Percentiles rank a stretch among this genome's conserved stretches.
phyloP scores from a whole-genome alignment of 2,888 invertebrate genomes.

The Kryphioiulus occultus region DNA sequence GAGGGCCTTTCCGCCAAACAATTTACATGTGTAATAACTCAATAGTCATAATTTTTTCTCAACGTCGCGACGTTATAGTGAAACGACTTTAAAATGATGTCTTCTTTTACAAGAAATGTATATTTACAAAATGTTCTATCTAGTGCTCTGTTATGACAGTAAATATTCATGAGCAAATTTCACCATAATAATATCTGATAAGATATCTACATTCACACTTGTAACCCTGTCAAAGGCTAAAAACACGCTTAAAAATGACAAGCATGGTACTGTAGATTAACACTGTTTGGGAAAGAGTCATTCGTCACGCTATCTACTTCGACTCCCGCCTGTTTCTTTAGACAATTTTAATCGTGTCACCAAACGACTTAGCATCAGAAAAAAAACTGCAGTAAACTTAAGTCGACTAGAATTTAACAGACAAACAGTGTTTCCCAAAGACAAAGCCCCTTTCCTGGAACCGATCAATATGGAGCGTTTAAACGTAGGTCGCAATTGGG shows the following conservation, averaged over 20 bases:
- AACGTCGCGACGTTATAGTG: too few species aligned
- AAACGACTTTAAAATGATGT: too few species aligned
- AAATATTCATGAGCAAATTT: too few species aligned
- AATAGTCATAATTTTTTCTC: too few species aligned
- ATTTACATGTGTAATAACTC: too few species aligned
- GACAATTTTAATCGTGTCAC: not conserved
- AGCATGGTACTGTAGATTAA: not conserved
- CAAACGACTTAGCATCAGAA: not conserved
- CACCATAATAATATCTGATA: too few species aligned
- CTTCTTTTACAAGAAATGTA: too few species aligned
- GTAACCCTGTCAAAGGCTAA: not conserved
- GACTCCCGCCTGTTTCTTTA: not conserved
- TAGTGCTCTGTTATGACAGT: too few species aligned
- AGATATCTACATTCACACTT: too few species aligned
- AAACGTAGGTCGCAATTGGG: not conserved
- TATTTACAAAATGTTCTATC: too few species aligned
- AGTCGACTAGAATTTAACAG: not conserved
- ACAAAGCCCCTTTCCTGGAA: not conserved
- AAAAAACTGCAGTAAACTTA: not conserved
- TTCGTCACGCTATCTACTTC: not conserved
- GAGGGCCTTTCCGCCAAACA: too few species aligned
- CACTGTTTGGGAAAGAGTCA: not conserved
- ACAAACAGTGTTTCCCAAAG: not conserved
- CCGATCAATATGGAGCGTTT: constrained; percentile 16
- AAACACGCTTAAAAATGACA: not conserved